Evolutionary conservation across 2,888 invertebrate species (phyloP), one percentile per base, ranked within the genome.

Genomic region (Mystacides longicornis): DNA sequence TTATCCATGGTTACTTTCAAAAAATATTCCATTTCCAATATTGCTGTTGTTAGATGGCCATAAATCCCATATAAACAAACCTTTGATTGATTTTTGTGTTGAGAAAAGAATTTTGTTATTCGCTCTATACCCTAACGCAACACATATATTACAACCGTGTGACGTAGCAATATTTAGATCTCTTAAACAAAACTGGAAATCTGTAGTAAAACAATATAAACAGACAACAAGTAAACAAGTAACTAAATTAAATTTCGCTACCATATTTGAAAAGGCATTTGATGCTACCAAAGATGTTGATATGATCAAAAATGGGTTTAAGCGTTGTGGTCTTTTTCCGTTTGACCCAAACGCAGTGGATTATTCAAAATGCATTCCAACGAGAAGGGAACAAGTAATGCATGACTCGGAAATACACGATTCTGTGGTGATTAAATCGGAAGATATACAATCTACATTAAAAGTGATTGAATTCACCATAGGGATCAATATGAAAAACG

Each of bases 71-170:
- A 49, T 65, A 27, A 59, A 56, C 23, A 31, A 58, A 31, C 59
- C 62, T 20, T 45, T 63, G 9, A 58, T 58, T 48, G 45, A 63
- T 49, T 64, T 63, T 52, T 64, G 64, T 52, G 45, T 48, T 31
- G 57, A 62, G 31, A 62, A 64, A 54, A 59, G 55, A 42, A 64
- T 64, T 21, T 57, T 64, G 45, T 51, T 63, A 42, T 57, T 61
- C 43, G 55, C 60, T 42, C 60, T 66, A 19, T 60, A 60, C 23
- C 64, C 64, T 14, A 66, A 66, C 56, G 62, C 64, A 23, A 64
- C 65, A 19, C 62, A 64, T 52, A 58, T 65, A 43, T 31, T 66
- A 46, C 66, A 65, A 52, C 65, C 64, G 14, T 58, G 62, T 54
- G 65, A 66, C 62, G 63, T 64, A 2, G 60, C 60, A 7, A 53